Evolutionary conservation across 1,140 invertebrate species (phyloP).

Genomic region (Luehdorfia chinensis): DNA sequence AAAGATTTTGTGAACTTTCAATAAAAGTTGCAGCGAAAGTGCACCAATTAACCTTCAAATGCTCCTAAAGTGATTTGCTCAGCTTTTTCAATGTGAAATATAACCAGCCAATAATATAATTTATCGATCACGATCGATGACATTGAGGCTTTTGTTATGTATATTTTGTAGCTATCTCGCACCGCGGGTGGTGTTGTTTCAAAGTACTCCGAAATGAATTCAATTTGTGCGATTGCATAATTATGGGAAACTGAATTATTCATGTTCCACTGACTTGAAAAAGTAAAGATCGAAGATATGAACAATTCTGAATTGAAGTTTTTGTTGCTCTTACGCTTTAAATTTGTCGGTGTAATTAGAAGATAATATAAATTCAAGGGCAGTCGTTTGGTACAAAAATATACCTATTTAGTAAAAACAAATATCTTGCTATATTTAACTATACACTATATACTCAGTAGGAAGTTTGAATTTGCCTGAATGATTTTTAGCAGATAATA

Average conservation of each 20-base stretch:
- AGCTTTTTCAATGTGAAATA: slow-evolving; percentile 29
- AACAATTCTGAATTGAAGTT: slow-evolving; percentile 24
- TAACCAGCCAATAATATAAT: slow-evolving; percentile 29
- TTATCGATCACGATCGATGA: slow-evolving; percentile 34
- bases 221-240: slow-evolving; percentile 65
- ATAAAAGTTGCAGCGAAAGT: slow-evolving; percentile 5
- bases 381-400: no score
- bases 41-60: slow-evolving; percentile 14
- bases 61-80: slow-evolving; percentile 7
- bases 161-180: slow-evolving; percentile 34
- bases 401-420: no score
- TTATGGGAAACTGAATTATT: slow-evolving; percentile 58
- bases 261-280: slow-evolving; percentile 52
- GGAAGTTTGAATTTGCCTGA: no score
- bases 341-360: no score
- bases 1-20: no score
- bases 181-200: slow-evolving; percentile 46
- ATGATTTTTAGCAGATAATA: no score
- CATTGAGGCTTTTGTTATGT: slow-evolving; percentile 47
- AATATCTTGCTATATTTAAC: no score
- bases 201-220: slow-evolving; percentile 49
- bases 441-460: no score
- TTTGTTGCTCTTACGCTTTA: slow-evolving; percentile 17
- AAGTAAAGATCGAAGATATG: slow-evolving; percentile 47
- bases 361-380: not conserved